A percentile compares a stretch with the other conserved stretches of the same genome.
Evolutionary conservation across 2,113 vertebrate genomes (phyloP).

Genomic region (Solea senegalensis): DNA sequence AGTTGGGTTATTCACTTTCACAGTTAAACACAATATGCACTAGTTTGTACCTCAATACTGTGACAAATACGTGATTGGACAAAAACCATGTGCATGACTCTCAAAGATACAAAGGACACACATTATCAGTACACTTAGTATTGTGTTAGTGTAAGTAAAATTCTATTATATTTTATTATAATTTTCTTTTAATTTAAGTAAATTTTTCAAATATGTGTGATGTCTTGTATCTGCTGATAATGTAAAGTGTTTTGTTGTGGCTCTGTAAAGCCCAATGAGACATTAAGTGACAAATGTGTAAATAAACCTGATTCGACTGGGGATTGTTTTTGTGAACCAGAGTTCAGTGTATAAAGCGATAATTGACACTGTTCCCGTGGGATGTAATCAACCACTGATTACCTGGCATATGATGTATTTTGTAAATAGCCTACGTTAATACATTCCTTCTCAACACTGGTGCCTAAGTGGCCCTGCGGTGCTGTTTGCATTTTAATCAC

Average conservation of each 20-base stretch:
- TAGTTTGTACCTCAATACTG: too few relatives aligned
- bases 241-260: background rate
- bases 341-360: conserved; percentile 8
- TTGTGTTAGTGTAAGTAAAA: background rate
- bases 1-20: too few relatives aligned
- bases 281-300: background rate
- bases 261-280: background rate
- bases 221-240: background rate
- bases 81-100: too few relatives aligned
- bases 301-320: conserved; percentile 25
- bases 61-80: background rate
- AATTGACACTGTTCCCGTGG: background rate
- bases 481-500: background rate
- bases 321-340: background rate
- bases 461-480: background rate
- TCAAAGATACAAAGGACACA: too few relatives aligned
- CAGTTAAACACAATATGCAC: too few relatives aligned
- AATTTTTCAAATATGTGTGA: background rate
- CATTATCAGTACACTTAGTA: background rate
- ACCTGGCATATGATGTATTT: background rate
- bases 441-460: background rate
- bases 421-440: background rate
- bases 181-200: background rate
- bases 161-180: too few relatives aligned
- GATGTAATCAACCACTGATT: background rate